Percentiles rank a stretch among this genome's conserved stretches.
These are phyloP conservation scores for Heliconius ethilla DNA, from an alignment of 2,888 invertebrate genomes.

Conservation along the genomic window DNA sequence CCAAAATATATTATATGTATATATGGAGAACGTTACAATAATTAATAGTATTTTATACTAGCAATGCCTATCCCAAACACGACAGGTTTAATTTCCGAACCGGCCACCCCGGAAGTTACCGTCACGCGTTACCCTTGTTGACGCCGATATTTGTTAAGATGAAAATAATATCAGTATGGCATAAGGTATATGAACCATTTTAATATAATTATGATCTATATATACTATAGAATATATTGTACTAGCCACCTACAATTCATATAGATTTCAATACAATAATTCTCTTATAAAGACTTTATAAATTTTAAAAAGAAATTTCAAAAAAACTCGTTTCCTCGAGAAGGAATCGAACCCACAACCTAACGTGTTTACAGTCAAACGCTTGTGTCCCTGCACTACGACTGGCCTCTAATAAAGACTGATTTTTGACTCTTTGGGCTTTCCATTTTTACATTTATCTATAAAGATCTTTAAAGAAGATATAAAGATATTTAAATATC, in stretches of 20 bases:
- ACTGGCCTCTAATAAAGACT: no score
- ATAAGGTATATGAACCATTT: neutral
- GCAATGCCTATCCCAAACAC: conserved; percentile 37
- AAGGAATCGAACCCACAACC: no score
- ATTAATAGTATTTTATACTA: conserved; percentile 2
- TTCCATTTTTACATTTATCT: neutral
- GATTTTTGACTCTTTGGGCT: neutral
- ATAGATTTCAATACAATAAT: neutral
- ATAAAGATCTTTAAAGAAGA: neutral
- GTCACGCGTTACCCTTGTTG: conserved; percentile 52
- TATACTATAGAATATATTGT: neutral
- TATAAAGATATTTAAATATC: neutral
- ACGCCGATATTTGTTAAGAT: conserved; percentile 22
- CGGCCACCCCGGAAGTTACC: conserved; percentile 52
- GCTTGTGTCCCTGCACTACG: no score
- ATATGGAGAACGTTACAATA: neutral
- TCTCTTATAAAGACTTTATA: neutral
- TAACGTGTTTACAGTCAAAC: no score
- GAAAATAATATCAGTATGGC: neutral
- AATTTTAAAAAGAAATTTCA: no score
- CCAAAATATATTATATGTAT: neutral
- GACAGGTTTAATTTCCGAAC: conserved; percentile 70
- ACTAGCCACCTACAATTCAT: neutral
- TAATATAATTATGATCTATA: neutral
- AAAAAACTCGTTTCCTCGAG: no score